Evolutionary conservation across 2,797 vertebrate species (phyloP).

Genomic region (Loris lydekkerianus): DNA sequence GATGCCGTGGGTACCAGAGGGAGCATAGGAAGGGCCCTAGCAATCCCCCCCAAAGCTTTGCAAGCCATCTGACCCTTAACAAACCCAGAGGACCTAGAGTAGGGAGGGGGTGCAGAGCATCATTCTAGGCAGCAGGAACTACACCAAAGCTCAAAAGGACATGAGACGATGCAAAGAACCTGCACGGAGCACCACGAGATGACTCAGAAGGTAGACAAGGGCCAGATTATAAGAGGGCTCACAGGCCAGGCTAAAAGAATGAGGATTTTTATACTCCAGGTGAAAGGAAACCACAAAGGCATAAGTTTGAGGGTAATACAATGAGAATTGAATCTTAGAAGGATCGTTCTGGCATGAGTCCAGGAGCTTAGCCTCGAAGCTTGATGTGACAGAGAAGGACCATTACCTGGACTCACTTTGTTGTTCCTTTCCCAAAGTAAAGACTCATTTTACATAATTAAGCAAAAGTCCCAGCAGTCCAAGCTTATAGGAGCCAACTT

Average conservation of each 20-base stretch:
- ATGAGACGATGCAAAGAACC: neutral
- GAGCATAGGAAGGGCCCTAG: neutral
- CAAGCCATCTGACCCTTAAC: neutral
- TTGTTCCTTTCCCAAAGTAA: neutral
- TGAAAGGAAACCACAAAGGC: neutral
- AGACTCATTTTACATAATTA: neutral
- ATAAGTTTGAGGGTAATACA: neutral
- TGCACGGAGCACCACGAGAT: neutral
- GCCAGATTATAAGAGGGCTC: neutral
- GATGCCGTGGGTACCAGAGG: neutral
- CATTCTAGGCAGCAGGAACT: neutral
- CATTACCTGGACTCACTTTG: neutral
- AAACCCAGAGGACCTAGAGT: neutral
- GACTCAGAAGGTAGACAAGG: neutral
- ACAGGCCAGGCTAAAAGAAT: neutral
- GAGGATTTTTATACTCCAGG: neutral
- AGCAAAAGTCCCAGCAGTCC: neutral
- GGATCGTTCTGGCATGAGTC: neutral
- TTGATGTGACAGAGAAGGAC: neutral
- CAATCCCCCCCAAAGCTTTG: neutral
- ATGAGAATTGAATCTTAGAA: slow-evolving; percentile 28
- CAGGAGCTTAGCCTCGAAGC: neutral
- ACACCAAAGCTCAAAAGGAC: neutral
- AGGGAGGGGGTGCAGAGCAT: neutral
- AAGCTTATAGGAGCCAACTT: neutral